These are phyloP conservation scores for Tachina grossa DNA, from an alignment of 2,888 invertebrate species.

Conservation along the genomic window DNA sequence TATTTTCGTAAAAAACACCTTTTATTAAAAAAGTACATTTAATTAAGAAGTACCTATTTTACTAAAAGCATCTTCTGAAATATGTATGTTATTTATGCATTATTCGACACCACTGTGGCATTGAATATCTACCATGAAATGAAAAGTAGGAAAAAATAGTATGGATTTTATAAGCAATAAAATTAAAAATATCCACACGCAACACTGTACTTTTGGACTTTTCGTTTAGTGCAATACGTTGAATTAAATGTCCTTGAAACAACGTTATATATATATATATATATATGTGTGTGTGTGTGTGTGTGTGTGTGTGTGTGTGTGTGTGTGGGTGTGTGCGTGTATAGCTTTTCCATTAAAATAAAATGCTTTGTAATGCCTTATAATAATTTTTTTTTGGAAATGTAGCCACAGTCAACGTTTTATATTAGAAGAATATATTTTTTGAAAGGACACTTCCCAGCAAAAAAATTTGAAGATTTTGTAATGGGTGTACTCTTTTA, in stretches of 20 bases:
- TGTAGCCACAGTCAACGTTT: neutral
- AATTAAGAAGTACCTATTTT: too few relatives aligned
- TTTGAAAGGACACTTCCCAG: too few relatives aligned
- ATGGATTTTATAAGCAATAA: neutral
- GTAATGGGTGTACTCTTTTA: too few relatives aligned
- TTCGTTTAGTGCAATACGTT: slow-evolving; percentile 20
- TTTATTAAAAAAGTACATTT: neutral
- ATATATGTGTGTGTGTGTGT: too few relatives aligned
- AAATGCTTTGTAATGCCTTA: neutral
- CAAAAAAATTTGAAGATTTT: too few relatives aligned
- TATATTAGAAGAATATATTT: too few relatives aligned
- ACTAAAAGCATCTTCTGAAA: neutral
- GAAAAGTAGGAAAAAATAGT: slow-evolving; percentile 7
- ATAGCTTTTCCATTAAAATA: neutral
- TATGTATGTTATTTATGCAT: too few relatives aligned
- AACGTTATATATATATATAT: too few relatives aligned
- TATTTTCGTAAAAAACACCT: neutral
- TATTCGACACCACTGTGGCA: neutral
- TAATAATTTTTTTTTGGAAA: neutral
- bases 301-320: neutral
- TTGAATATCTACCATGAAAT: slow-evolving; percentile 3
- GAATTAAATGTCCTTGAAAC: slow-evolving; percentile 38
- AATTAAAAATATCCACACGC: slow-evolving; percentile 8
- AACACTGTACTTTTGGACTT: slow-evolving; percentile 1
- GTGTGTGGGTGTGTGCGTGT: too few relatives aligned